These are phyloP conservation scores for Drosophila pseudotalamancana DNA, from an alignment of 2,888 invertebrate genomes.

Conservation along the genomic window DNA sequence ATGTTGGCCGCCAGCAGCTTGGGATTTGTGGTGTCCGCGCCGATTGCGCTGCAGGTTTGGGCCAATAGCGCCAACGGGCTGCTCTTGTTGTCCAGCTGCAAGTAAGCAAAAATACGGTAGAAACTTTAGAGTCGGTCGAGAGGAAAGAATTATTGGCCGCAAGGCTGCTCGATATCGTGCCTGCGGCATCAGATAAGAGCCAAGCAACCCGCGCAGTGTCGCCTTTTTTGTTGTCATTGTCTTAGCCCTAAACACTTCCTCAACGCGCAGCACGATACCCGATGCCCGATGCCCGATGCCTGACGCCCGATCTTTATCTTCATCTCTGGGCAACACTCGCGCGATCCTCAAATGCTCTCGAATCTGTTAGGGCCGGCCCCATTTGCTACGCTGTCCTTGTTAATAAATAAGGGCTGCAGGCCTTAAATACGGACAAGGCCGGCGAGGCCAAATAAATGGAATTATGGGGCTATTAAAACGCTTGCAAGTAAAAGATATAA, in stretches of 20 bases:
- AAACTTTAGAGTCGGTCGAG: conserved; percentile 77
- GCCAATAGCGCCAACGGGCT: conserved; percentile 97
- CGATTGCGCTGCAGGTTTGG: conserved; percentile 99
- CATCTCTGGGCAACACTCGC: conserved; percentile 38
- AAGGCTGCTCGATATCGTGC: conserved; percentile 67
- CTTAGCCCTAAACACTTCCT: conserved; percentile 61
- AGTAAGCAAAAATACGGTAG: conserved; percentile 85
- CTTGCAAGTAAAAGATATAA: conserved; percentile 62
- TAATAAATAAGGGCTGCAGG: conserved; percentile 68
- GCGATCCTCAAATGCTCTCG: conserved; percentile 47
- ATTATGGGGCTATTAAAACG: conserved; percentile 69
- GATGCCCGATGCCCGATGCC: too few species aligned
- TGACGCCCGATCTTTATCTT: too few species aligned
- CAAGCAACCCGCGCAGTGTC: conserved; percentile 19
- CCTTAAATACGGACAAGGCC: conserved; percentile 64
- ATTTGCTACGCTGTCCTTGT: conserved; percentile 3
- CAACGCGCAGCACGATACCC: conserved; percentile 45
- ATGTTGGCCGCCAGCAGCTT: conserved; percentile 90
- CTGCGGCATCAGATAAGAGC: conserved; percentile 47
- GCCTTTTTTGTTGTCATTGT: conserved; percentile 32
- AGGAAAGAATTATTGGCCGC: conserved; percentile 36
- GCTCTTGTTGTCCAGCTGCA: conserved; percentile 98
- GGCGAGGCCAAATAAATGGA: conserved; percentile 51
- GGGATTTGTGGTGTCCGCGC: conserved; percentile 93
- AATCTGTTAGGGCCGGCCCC: not conserved